phyloP scores from a whole-genome alignment of 2,888 invertebrate species.

The Agonopterix subpropinquella region DNA sequence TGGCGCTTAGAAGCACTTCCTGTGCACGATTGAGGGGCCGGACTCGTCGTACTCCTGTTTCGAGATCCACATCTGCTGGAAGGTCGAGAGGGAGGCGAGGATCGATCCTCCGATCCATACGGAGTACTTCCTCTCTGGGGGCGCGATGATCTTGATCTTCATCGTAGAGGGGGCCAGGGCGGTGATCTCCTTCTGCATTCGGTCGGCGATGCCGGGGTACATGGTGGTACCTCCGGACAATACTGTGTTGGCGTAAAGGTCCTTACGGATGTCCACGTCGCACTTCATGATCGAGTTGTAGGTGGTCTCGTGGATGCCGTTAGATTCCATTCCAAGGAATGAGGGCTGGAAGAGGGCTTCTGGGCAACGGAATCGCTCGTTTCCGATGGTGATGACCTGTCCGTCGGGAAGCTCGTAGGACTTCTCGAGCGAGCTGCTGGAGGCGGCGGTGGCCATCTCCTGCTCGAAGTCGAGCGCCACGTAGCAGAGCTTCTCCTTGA shows the following conservation, averaged over 20 bases:
- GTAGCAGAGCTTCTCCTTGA: constrained; percentile 95
- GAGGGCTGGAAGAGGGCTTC: constrained; percentile 97
- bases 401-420: constrained; percentile 97
- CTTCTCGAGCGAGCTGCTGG: constrained; percentile 95
- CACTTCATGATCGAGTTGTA: constrained; percentile 99
- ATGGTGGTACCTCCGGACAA: constrained; percentile 96
- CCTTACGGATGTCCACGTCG: constrained; percentile 98
- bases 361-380: constrained; percentile 96
- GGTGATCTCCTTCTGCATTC: constrained; percentile 96
- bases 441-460: constrained; percentile 96
- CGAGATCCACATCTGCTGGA: constrained; percentile 98
- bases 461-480: constrained; percentile 92
- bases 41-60: constrained; percentile 99
- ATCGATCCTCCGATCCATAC: constrained; percentile 97
- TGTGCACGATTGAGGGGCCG: constrained; percentile 95
- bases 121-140: constrained; percentile 96
- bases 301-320: constrained; percentile 92
- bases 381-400: constrained; percentile 94
- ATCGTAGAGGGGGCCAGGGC: constrained; percentile 93
- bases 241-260: constrained; percentile 96
- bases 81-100: constrained; percentile 93
- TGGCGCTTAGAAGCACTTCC: constrained; percentile 84
- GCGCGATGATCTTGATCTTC: constrained; percentile 97
- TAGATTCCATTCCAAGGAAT: constrained; percentile 93
- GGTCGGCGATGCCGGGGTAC: constrained; percentile 96